A percentile compares a stretch with the other conserved stretches of the same genome.
Evolutionary conservation across 2,888 invertebrate species (phyloP).

Genomic region (Nudaria mundana): DNA sequence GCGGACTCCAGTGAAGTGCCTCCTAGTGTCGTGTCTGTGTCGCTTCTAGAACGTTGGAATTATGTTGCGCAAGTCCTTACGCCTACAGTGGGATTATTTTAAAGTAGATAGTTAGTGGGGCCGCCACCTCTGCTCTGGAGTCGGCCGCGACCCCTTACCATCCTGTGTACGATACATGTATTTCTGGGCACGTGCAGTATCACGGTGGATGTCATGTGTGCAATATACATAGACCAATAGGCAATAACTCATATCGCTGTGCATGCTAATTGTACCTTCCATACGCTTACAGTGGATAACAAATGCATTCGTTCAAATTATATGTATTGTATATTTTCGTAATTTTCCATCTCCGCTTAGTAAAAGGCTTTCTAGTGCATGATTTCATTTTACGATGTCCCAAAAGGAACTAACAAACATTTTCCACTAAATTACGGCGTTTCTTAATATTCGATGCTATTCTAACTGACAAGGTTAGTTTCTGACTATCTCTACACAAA

Average conservation of each 20-base stretch:
- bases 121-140: conserved; percentile 44
- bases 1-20: conserved; percentile 69
- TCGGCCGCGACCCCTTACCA: conserved; percentile 46
- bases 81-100: conserved; percentile 75
- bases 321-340: conserved; percentile 12
- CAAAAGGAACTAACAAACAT: too few species aligned
- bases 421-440: too few species aligned
- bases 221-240: conserved; percentile 40
- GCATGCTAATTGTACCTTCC: conserved; percentile 36
- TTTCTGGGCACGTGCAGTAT: conserved; percentile 47
- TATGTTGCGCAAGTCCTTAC: conserved; percentile 77
- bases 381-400: too few species aligned
- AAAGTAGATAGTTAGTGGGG: conserved; percentile 64
- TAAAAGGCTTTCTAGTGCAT: conserved; percentile 31
- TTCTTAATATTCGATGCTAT: too few species aligned
- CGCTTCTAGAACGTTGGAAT: conserved; percentile 75
- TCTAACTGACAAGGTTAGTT: too few species aligned
- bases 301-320: conserved; percentile 12
- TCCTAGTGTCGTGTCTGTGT: conserved; percentile 75
- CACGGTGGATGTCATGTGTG: conserved; percentile 49
- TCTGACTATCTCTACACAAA: too few species aligned
- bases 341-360: conserved; percentile 23
- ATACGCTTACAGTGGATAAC: conserved; percentile 18
- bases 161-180: conserved; percentile 30
- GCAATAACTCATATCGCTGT: conserved; percentile 40